phyloP scores from a whole-genome alignment of 92 coral and sea anemone genomes.

The Parazoanthus atlanticus region DNA sequence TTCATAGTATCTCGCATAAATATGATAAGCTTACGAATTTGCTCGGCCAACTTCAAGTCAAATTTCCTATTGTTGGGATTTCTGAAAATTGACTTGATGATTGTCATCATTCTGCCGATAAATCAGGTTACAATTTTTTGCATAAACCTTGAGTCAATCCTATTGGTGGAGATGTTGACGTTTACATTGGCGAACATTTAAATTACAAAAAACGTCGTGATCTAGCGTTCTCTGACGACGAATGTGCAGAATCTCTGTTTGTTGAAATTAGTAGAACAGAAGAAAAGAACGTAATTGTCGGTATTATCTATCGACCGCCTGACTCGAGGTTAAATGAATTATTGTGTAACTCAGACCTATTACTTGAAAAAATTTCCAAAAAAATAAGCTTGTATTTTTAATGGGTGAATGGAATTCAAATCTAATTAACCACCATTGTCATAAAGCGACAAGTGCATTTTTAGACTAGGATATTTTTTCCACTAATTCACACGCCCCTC shows the following conservation, averaged over 20 bases:
- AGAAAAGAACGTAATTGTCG: too few relatives aligned
- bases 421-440: slow-evolving; percentile 27
- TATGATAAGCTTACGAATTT: slow-evolving; percentile 19
- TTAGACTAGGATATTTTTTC: slow-evolving; percentile 40
- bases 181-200: neutral
- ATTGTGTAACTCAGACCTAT: slow-evolving; percentile 16
- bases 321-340: too few relatives aligned
- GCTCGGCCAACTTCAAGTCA: neutral
- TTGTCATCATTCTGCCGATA: slow-evolving; percentile 22
- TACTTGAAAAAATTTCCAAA: slow-evolving; percentile 30
- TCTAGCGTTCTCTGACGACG: slow-evolving; percentile 6
- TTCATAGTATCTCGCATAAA: slow-evolving; percentile 19
- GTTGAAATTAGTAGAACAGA: slow-evolving; percentile 13
- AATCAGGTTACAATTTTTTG: slow-evolving; percentile 17
- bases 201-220: slow-evolving; percentile 10
- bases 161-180: slow-evolving; percentile 34
- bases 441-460: slow-evolving; percentile 45
- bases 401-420: slow-evolving; percentile 46
- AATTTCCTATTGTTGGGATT: slow-evolving; percentile 3
- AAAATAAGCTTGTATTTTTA: slow-evolving; percentile 35
- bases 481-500: slow-evolving; percentile 51
- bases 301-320: too few relatives aligned
- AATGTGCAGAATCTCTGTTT: slow-evolving; percentile 27
- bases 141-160: slow-evolving; percentile 7
- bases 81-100: slow-evolving; percentile 43